A percentile compares a stretch with the other conserved stretches of the same genome.
Conservation (phyloP, 1,140 invertebrate species). For the Babylonia areolata region DNA sequence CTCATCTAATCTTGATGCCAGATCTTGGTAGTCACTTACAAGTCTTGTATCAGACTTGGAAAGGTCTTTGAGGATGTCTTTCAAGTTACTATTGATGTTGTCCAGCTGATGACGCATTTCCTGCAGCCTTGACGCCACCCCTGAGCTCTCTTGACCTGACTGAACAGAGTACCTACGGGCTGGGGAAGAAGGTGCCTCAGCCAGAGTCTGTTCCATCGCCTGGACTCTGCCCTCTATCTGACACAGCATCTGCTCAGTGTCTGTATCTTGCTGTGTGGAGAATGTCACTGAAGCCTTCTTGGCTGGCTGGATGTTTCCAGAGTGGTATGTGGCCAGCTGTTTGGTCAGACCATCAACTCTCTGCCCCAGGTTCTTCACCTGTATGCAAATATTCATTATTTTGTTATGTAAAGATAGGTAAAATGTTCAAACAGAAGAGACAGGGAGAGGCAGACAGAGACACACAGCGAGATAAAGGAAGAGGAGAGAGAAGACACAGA, state of each 20-base stretch:
- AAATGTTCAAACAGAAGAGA: too few species aligned
- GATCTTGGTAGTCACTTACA: not conserved
- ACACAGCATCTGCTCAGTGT: constrained; percentile 61
- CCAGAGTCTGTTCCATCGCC: constrained; percentile 57
- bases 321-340: constrained; percentile 41
- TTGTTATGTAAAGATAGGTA: too few species aligned
- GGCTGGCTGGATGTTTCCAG: constrained; percentile 7
- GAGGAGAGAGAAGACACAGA: too few species aligned
- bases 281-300: not conserved
- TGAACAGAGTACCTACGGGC: not conserved
- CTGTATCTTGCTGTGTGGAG: constrained; percentile 5
- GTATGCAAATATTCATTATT: not conserved
- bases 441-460: too few species aligned
- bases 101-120: constrained; percentile 65
- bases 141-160: constrained; percentile 43
- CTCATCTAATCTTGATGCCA: constrained; percentile 32
- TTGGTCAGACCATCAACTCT: constrained; percentile 54
- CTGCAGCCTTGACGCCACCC: constrained; percentile 56
- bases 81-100: constrained; percentile 55
- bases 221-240: constrained; percentile 60
- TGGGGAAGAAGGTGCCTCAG: not conserved
- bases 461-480: too few species aligned
- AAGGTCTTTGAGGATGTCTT: constrained; percentile 55
- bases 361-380: constrained; percentile 41
- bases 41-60: constrained; percentile 28